A percentile compares a stretch with the other conserved stretches of the same genome.
These are phyloP conservation scores for Bothrops alternatus DNA, from an alignment of 2,797 vertebrate genomes.

Conservation along the genomic window DNA sequence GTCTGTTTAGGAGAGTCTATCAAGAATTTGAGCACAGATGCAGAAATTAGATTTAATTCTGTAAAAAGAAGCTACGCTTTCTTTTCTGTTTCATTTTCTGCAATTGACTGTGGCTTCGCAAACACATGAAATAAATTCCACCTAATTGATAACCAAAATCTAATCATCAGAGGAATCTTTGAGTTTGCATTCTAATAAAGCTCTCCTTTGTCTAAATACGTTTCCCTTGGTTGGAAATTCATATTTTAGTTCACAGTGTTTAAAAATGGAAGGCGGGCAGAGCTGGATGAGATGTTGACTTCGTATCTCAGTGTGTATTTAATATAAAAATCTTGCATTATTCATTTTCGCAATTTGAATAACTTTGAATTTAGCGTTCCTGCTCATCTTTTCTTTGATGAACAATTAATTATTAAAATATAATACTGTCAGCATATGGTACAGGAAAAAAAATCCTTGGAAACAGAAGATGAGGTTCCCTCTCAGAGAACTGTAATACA, in stretches of 20 bases:
- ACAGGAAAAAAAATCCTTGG: conserved; percentile 66
- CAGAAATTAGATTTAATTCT: not conserved
- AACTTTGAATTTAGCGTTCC: conserved; percentile 82
- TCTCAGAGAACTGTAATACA: conserved; percentile 54
- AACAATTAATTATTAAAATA: conserved; percentile 86
- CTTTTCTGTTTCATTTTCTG: conserved; percentile 34
- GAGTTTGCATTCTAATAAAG: conserved; percentile 73
- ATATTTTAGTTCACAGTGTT: conserved; percentile 77
- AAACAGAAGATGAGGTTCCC: conserved; percentile 62
- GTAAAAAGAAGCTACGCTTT: conserved; percentile 40
- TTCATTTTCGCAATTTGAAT: conserved; percentile 81
- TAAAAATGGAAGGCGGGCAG: conserved; percentile 78
- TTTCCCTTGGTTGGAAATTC: conserved; percentile 74
- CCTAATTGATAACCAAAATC: conserved; percentile 75
- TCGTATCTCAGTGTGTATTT: conserved; percentile 81
- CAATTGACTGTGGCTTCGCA: conserved; percentile 61
- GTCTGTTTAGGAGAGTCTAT: not conserved
- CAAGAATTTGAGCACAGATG: not conserved
- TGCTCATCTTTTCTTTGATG: conserved; percentile 79
- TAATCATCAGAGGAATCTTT: conserved; percentile 68
- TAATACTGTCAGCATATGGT: conserved; percentile 77
- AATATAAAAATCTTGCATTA: conserved; percentile 83
- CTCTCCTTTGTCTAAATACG: conserved; percentile 74
- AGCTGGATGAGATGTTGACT: conserved; percentile 76
- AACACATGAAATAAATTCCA: conserved; percentile 58